These are phyloP conservation scores for Tor tambroides DNA, from an alignment of 2,113 vertebrate species.

Conservation along the genomic window DNA sequence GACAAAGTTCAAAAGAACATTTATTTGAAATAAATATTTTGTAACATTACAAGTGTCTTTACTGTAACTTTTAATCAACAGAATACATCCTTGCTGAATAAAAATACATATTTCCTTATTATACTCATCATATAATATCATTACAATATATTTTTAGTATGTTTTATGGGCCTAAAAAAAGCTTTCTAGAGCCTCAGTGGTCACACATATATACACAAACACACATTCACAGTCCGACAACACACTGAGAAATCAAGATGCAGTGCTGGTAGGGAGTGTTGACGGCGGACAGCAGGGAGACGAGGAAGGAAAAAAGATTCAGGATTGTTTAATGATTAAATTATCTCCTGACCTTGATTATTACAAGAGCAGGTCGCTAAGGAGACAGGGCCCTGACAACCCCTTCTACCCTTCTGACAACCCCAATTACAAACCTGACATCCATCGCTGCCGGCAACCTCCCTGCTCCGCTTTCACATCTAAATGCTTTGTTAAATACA, in stretches of 20 bases:
- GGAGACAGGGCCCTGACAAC: slow-evolving; percentile 59
- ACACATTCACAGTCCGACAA: not conserved
- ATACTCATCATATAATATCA: not conserved
- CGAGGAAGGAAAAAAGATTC: slow-evolving; percentile 53
- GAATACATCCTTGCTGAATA: not conserved
- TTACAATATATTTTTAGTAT: not conserved
- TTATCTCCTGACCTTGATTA: slow-evolving; percentile 79
- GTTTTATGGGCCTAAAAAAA: not conserved
- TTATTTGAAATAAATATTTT: not conserved
- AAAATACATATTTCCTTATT: too few relatives aligned
- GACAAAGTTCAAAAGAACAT: not conserved
- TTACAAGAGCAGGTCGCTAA: slow-evolving; percentile 72
- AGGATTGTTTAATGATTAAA: slow-evolving; percentile 80
- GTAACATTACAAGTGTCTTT: not conserved
- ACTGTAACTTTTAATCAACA: not conserved
- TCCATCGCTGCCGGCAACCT: slow-evolving; percentile 40
- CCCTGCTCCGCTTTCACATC: slow-evolving; percentile 42
- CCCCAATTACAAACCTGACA: slow-evolving; percentile 76
- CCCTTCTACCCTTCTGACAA: slow-evolving; percentile 67
- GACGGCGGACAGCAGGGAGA: slow-evolving; percentile 6
- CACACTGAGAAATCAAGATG: slow-evolving; percentile 23
- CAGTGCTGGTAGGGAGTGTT: slow-evolving; percentile 54
- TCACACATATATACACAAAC: not conserved
- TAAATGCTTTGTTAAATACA: slow-evolving; percentile 48
- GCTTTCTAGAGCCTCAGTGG: not conserved